A percentile compares a stretch with the other conserved stretches of the same genome.
Conservation (phyloP, 2,888 invertebrate species). For the Laspeyria flexula region DNA sequence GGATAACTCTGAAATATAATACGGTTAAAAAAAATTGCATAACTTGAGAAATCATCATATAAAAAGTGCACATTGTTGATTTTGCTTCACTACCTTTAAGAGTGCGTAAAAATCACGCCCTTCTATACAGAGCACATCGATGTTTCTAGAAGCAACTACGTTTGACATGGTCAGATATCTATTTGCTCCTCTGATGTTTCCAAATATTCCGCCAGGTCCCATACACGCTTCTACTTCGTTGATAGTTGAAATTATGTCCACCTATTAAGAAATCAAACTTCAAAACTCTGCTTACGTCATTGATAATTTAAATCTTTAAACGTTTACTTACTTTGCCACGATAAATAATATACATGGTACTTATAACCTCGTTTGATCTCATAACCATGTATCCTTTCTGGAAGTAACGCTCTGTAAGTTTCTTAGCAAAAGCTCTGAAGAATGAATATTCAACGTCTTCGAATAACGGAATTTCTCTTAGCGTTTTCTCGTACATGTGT, state of each 20-base stretch:
- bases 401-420: constrained; percentile 73
- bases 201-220: constrained; percentile 82
- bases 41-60: neutral
- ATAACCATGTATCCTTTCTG: constrained; percentile 80
- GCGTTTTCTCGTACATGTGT: constrained; percentile 82
- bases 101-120: constrained; percentile 78
- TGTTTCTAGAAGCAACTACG: constrained; percentile 77
- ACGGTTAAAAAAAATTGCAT: neutral
- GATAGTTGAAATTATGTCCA: constrained; percentile 71
- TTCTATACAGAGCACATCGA: constrained; percentile 76
- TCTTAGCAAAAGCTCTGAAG: constrained; percentile 83
- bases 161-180: constrained; percentile 76
- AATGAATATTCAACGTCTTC: constrained; percentile 83
- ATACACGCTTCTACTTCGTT: constrained; percentile 81
- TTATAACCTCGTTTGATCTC: constrained; percentile 75
- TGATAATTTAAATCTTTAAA: neutral
- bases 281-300: neutral
- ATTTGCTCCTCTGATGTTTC: constrained; percentile 75
- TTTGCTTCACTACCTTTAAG: constrained; percentile 64
- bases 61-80: neutral
- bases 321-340: constrained; percentile 70
- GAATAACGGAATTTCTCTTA: constrained; percentile 83
- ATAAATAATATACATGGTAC: constrained; percentile 77
- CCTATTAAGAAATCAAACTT: constrained; percentile 48
- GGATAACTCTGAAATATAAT: constrained; percentile 75